These are phyloP conservation scores for Fulmarus glacialis DNA, from an alignment of 2,113 vertebrate species.

Conservation along the genomic window DNA sequence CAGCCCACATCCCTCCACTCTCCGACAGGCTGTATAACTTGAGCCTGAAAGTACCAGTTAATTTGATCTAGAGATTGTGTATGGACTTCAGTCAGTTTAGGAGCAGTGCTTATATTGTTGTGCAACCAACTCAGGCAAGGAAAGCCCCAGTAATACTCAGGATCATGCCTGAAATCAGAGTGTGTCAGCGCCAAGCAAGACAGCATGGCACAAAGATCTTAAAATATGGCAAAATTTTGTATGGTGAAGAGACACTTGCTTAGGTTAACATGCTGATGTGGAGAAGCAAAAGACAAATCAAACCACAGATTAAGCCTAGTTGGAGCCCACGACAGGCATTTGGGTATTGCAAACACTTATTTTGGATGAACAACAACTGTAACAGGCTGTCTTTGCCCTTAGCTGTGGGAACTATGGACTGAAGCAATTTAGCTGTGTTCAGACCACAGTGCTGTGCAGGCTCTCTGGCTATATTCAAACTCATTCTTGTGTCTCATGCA, in stretches of 20 bases:
- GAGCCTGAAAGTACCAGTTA: neutral
- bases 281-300: neutral
- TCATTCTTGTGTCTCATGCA: neutral
- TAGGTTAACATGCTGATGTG: neutral
- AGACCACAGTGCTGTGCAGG: neutral
- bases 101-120: neutral
- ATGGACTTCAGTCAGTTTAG: neutral
- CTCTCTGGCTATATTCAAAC: neutral
- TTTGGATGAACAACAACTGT: neutral
- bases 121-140: neutral
- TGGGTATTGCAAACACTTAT: neutral
- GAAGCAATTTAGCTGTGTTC: neutral
- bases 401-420: neutral
- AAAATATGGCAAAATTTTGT: neutral
- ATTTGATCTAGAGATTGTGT: neutral
- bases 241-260: neutral
- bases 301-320: neutral
- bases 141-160: neutral
- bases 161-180: neutral
- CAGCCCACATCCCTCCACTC: neutral
- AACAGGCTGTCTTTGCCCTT: neutral
- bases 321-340: neutral
- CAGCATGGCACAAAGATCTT: neutral
- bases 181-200: fast-evolving
- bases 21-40: neutral